phyloP scores from a whole-genome alignment of 1,140 invertebrate genomes.

The Aphaenogaster ashmeadi region DNA sequence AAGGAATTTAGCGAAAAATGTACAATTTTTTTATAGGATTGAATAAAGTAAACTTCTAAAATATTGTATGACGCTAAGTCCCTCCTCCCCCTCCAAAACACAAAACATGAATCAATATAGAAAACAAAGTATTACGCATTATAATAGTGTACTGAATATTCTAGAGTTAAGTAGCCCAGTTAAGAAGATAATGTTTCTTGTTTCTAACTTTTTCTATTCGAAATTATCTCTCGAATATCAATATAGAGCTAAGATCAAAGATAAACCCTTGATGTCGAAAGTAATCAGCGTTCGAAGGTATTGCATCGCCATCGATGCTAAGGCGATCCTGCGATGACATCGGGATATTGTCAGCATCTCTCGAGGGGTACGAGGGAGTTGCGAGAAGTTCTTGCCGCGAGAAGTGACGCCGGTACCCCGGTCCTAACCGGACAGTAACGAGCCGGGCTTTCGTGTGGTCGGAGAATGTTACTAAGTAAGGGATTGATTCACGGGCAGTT shows the following conservation, averaged over 20 bases:
- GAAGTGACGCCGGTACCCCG: conserved; percentile 47
- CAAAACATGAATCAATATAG: not conserved
- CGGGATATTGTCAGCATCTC: conserved; percentile 1
- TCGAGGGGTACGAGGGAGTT: not conserved
- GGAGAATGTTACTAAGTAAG: conserved; percentile 76
- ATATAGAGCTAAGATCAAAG: not conserved
- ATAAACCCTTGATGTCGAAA: not conserved
- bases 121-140: not conserved
- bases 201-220: not conserved
- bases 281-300: not conserved
- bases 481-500: conserved; percentile 79
- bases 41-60: conserved; percentile 2
- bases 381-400: conserved; percentile 38
- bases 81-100: not conserved
- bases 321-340: not conserved
- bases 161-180: not conserved
- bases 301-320: not conserved
- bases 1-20: conserved; percentile 14
- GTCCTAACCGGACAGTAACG: conserved; percentile 63
- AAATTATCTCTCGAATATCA: not conserved
- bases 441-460: conserved; percentile 73
- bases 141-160: not conserved
- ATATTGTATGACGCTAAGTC: not conserved
- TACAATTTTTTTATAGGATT: conserved; percentile 5
- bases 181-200: not conserved